Evolutionary conservation across 1,140 invertebrate species (phyloP).

Genomic region (Penaeus vannamei): DNA sequence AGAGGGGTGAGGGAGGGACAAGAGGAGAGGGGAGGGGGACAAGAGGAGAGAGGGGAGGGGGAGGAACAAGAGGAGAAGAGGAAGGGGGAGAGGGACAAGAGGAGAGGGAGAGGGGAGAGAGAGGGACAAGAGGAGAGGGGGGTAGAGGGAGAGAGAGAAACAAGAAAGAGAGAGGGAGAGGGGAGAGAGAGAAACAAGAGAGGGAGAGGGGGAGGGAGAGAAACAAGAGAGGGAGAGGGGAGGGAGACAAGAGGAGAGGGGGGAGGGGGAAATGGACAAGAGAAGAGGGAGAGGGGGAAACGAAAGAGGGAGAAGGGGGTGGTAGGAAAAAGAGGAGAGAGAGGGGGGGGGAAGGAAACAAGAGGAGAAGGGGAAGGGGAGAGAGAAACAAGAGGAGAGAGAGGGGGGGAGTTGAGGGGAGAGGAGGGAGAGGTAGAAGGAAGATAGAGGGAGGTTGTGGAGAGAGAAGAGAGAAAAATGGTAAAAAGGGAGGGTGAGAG

Average conservation of each 20-base stretch:
- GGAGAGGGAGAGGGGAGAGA: not conserved
- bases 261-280: not conserved
- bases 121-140: not conserved
- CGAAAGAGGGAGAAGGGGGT: too few species aligned
- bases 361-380: not conserved
- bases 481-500: not conserved
- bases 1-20: not conserved
- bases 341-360: not conserved
- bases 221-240: conserved; percentile 2
- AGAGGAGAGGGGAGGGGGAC: not conserved
- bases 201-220: conserved; percentile 38
- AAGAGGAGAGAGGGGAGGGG: not conserved
- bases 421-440: not conserved
- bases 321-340: not conserved
- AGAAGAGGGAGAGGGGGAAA: not conserved
- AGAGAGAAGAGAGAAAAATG: not conserved
- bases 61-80: not conserved
- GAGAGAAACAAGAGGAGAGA: not conserved
- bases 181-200: conserved; percentile 5
- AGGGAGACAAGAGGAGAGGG: not conserved
- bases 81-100: not conserved
- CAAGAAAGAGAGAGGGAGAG: not conserved
- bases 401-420: not conserved
- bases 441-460: not conserved
- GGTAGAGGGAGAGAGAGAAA: not conserved